Evolutionary conservation across 2,797 vertebrate genomes (phyloP).

Genomic region (Neopelma chrysocephalum): DNA sequence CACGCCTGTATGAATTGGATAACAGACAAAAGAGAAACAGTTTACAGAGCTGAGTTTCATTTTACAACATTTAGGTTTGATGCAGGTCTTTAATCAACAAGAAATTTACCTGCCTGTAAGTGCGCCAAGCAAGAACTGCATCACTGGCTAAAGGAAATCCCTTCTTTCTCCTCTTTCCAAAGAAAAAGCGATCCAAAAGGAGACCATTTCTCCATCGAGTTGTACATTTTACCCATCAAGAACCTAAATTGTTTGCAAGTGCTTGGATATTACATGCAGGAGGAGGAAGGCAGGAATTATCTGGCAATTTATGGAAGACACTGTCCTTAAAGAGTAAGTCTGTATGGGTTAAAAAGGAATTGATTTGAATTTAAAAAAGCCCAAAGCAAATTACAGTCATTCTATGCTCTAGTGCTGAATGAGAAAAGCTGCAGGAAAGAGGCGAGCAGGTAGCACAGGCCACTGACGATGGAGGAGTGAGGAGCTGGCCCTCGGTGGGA

Average conservation of each 20-base stretch:
- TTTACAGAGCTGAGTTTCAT: background rate
- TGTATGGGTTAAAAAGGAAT: background rate
- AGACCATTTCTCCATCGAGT: background rate
- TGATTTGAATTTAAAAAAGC: background rate
- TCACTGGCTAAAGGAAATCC: background rate
- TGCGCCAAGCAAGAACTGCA: background rate
- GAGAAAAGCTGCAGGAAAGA: background rate
- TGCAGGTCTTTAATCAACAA: background rate
- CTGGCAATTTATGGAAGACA: background rate
- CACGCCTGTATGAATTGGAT: background rate
- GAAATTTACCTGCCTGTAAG: background rate
- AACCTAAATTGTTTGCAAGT: background rate
- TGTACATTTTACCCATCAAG: background rate
- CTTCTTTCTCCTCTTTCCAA: background rate
- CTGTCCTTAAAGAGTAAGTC: background rate
- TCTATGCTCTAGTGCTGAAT: background rate
- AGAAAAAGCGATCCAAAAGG: background rate
- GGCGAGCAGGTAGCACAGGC: background rate
- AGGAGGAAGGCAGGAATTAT: background rate
- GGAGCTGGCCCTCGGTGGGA: background rate
- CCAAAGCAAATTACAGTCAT: background rate
- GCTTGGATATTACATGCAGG: background rate
- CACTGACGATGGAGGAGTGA: background rate
- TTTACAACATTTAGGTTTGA: background rate
- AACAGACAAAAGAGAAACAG: background rate